Conservation (phyloP, 2,113 vertebrate genomes). For the Archilochus colubris region DNA sequence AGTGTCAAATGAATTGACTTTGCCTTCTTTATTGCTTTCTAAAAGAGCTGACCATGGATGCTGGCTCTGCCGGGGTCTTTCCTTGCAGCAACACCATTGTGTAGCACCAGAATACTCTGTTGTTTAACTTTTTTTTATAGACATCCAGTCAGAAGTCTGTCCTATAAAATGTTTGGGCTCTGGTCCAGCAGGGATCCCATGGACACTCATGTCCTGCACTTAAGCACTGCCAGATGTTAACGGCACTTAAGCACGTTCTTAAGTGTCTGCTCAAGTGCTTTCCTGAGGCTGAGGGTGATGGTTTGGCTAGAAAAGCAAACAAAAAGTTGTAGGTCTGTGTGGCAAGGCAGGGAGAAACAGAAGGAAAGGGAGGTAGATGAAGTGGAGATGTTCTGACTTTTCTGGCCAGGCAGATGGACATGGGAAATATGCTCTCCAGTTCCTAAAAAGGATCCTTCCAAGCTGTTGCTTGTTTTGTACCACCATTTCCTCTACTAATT, state of each 20-base stretch:
- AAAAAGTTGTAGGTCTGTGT: not conserved
- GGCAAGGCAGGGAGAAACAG: not conserved
- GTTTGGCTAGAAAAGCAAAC: not conserved
- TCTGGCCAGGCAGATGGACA: not conserved
- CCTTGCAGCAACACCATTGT: not conserved
- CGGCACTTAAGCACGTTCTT: not conserved
- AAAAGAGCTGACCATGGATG: not conserved
- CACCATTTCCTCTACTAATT: slow-evolving; percentile 15
- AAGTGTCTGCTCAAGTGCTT: not conserved
- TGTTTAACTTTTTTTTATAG: not conserved
- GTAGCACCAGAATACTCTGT: not conserved
- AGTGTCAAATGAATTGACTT: not conserved
- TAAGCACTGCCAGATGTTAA: not conserved
- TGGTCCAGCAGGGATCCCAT: not conserved
- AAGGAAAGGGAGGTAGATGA: not conserved
- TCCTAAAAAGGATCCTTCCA: not conserved
- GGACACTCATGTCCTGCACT: not conserved
- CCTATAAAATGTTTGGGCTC: not conserved
- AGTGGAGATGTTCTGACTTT: rapidly evolving
- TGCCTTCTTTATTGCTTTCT: not conserved
- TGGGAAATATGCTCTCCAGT: rapidly evolving
- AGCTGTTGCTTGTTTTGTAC: not conserved
- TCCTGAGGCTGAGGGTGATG: not conserved
- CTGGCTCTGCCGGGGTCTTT: not conserved
- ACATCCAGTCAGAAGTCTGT: rapidly evolving